Evolutionary conservation across 1,140 invertebrate species (phyloP).

Genomic region (Listronotus bonariensis): DNA sequence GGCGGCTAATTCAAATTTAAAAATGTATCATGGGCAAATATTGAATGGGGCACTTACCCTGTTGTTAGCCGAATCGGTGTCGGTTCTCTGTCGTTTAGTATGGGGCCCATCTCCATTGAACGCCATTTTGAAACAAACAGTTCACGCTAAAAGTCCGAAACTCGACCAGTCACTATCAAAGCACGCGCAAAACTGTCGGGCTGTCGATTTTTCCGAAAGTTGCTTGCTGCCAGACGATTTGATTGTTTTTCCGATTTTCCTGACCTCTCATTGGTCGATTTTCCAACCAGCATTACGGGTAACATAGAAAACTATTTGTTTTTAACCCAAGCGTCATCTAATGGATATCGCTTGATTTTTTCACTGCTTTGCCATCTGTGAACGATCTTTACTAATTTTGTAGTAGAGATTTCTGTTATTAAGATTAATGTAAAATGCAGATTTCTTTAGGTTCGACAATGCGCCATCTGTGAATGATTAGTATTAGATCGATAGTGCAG

Average conservation of each 20-base stretch:
- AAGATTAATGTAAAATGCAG: too few species aligned
- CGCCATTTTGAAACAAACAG: conserved; percentile 58
- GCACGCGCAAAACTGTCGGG: conserved; percentile 47
- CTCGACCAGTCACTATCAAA: conserved; percentile 44
- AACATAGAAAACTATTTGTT: too few species aligned
- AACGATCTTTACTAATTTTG: too few species aligned
- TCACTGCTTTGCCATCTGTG: too few species aligned
- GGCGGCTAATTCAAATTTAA: not conserved
- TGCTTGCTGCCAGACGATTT: not conserved
- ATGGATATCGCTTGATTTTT: too few species aligned
- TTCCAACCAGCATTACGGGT: too few species aligned
- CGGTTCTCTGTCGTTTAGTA: conserved; percentile 57
- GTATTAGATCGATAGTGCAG: not conserved
- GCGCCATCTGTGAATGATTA: too few species aligned
- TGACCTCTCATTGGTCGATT: not conserved
- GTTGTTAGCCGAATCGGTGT: conserved; percentile 56
- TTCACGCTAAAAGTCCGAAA: conserved; percentile 39
- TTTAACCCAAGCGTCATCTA: too few species aligned
- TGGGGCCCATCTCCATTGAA: conserved; percentile 60
- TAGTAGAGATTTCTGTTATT: too few species aligned
- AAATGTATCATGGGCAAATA: not conserved
- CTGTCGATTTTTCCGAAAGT: conserved; percentile 27
- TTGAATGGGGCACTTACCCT: conserved; percentile 53
- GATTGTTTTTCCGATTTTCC: conserved; percentile 10
- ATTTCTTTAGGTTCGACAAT: too few species aligned